Evolutionary conservation across 1,140 invertebrate genomes (phyloP), one percentile per base, ranked within the genome.

Genomic region (Notospermus geniculatus): DNA sequence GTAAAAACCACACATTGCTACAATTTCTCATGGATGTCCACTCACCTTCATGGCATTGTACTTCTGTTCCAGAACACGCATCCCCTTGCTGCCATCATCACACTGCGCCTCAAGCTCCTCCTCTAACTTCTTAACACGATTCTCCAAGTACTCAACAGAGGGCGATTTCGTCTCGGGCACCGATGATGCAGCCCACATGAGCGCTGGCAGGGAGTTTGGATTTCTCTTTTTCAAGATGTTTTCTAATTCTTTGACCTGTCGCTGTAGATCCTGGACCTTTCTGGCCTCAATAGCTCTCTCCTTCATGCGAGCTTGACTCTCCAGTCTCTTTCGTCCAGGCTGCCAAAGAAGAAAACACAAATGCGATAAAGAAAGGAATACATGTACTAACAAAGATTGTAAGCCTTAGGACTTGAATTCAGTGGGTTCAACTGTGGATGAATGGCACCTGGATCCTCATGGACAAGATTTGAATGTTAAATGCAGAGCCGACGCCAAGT

Each of bases 231-330:
- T 64, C 15, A 79, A 61, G 11, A 80, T 77, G 46, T 70, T 64
- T 46, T 80, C 78, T 75, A 80, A 77, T 55, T 80, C 78, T 63
- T 76, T 77, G 56, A 77, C 76, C 69, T 80, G 79, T 74, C 76
- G 72, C 41, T 80, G 72, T 19, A 79, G 63, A 63, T 80, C 77
- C 60, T 76, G 74, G 41, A 80, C 78, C 57, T 71, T 74, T 65
- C 75, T 79, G 15, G 69, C 68, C 63, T 78, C 74, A 29, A 66
- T 63, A 17, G 73, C 70, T 65, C 73, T 68, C 58, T 79, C 73
- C 58, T 71, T 75, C 11, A 67, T 63, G 59, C 73, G 54, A 15
- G 70, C 28, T 61, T 76, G 77, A 57, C 71, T 76, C 58, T 77
- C 74, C 59, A 73, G 73, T 45, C 71, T 53, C 46, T 69, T 69